Conservation (phyloP, 2,113 vertebrate genomes). For the Forbesichthys agassizii region DNA sequence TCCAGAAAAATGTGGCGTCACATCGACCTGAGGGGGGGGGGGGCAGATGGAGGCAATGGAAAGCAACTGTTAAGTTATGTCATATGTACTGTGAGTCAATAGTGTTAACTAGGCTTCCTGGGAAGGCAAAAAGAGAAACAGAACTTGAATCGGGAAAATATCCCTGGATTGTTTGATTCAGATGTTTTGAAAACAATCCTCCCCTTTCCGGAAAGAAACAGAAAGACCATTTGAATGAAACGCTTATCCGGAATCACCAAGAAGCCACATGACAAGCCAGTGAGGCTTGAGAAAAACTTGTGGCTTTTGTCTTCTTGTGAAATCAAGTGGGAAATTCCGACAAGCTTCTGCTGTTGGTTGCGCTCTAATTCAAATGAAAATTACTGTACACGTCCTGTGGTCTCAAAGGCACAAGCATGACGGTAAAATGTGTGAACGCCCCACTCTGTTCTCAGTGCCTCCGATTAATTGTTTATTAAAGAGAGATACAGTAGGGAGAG, state of each 20-base stretch:
- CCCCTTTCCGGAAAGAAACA: not conserved
- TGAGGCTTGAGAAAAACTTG: not conserved
- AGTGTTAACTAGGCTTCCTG: not conserved
- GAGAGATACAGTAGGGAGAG: not conserved
- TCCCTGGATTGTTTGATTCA: not conserved
- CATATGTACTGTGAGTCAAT: not conserved
- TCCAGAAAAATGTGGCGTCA: constrained; percentile 69
- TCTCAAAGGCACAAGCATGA: not conserved
- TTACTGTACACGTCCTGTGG: constrained; percentile 6
- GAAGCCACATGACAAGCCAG: constrained; percentile 2
- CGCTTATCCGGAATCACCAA: constrained; percentile 2
- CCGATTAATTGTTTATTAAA: constrained; percentile 36
- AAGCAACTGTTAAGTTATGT: constrained; percentile 2
- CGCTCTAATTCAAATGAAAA: constrained; percentile 24
- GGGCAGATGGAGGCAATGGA: constrained; percentile 5
- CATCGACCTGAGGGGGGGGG: constrained; percentile 60
- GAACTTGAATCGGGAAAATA: not conserved
- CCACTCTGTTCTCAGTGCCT: constrained; percentile 53
- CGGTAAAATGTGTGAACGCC: constrained; percentile 20
- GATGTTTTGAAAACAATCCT: not conserved
- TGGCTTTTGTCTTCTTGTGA: constrained; percentile 33
- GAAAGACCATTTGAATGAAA: not conserved
- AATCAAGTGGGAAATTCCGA: constrained; percentile 62
- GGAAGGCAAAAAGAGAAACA: not conserved
- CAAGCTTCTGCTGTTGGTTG: constrained; percentile 15